A percentile compares a stretch with the other conserved stretches of the same genome.
Evolutionary conservation across 2,888 invertebrate genomes (phyloP).

Genomic region (Autographa pulchrina): DNA sequence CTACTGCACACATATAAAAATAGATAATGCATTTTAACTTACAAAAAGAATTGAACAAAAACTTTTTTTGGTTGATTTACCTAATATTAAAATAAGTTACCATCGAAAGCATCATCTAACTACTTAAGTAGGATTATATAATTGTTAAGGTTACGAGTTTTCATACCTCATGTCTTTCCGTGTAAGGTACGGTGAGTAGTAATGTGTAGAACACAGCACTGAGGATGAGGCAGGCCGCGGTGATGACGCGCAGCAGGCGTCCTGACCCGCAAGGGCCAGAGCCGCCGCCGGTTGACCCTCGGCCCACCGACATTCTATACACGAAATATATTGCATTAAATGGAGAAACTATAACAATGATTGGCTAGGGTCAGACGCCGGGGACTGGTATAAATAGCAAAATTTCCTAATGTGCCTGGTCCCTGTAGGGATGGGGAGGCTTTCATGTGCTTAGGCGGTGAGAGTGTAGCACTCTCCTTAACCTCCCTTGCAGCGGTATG

Average conservation of each 20-base stretch:
- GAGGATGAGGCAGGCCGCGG: conserved; percentile 91
- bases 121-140: too few relatives aligned
- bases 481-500: too few relatives aligned
- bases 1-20: neutral
- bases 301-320: conserved; percentile 83
- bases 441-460: too few relatives aligned
- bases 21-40: neutral
- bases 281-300: conserved; percentile 86
- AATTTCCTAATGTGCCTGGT: too few relatives aligned
- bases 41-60: too few relatives aligned
- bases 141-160: neutral
- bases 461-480: too few relatives aligned
- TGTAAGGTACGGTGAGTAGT: conserved; percentile 91
- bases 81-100: too few relatives aligned
- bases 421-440: too few relatives aligned
- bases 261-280: conserved; percentile 88
- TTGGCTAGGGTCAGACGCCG: too few relatives aligned
- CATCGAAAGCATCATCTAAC: too few relatives aligned
- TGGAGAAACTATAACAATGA: neutral
- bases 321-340: conserved; percentile 1
- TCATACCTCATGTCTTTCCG: conserved; percentile 88
- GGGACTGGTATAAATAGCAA: too few relatives aligned
- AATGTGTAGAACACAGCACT: conserved; percentile 92
- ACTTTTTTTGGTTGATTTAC: too few relatives aligned
- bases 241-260: conserved; percentile 91